Evolutionary conservation across 2,113 vertebrate genomes (phyloP), one percentile per base, ranked within the genome.

Genomic region (Myotis davidii): DNA sequence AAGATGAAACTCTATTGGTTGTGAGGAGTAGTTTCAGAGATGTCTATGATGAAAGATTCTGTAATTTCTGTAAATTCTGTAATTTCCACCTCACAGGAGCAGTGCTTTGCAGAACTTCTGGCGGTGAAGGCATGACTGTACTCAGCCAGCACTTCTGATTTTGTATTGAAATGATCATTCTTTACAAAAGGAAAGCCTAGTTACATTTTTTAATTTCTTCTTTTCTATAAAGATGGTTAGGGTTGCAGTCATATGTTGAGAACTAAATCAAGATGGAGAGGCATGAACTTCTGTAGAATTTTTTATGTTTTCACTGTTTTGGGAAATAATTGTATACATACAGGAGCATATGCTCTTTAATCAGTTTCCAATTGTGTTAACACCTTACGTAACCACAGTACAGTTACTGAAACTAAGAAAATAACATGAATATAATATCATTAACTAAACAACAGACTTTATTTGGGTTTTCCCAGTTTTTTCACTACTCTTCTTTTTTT

Each of bases 321-420:
- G 65, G 52, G n/a, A 84, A 88, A 84, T 83, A 69, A 90, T 72
- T 72, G 86, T 83, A 73, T 20, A 50, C 74, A 83, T 67, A 83
- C 2, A 74, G 27, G 93, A 91, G 77, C 20, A 81, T 32, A 39
- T 42, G 61, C 17, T 77, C 11, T 69, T 42, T 48, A 70, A 52
- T 12, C 61, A 45, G 20, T 56, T 93, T 72, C 29, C 10, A 11
- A 52, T 10, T 59, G 39, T n/a, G 13, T 42, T 92, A 78, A 39
- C 37, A 78, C 56, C 32, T 73, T 56, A 34, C 3, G n/a, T 69
- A 34, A 42, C 20, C 56, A 78, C 77, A 37, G 5, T 37, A 48
- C 10, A 32, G n/a, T 34, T n/a, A 73, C 56, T 50, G n/a, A 78
- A 85, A 77, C 37, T 56, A 78, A 92, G 72, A 85, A 85, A 92